These are phyloP conservation scores for Sesamia inferens DNA, from an alignment of 2,888 invertebrate genomes.

Conservation along the genomic window DNA sequence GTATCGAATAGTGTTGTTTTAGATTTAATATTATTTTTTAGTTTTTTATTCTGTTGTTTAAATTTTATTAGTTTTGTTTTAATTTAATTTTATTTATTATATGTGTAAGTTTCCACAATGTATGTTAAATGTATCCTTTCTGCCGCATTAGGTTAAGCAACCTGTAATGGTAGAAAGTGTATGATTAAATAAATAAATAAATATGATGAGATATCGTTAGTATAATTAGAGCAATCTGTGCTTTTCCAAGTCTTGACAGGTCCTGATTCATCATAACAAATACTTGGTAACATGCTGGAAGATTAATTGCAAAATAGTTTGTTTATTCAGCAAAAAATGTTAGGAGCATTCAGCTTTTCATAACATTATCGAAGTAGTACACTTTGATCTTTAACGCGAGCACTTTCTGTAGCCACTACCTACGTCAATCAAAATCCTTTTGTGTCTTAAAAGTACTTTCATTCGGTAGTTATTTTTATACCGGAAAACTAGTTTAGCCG, in stretches of 20 bases:
- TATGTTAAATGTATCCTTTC: too few species aligned
- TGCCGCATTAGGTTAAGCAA: too few species aligned
- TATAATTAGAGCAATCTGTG: conserved; percentile 26
- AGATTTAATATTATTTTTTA: too few species aligned
- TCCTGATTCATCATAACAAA: conserved; percentile 38
- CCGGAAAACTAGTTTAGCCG: not conserved
- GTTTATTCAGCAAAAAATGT: conserved; percentile 27
- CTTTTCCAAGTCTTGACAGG: conserved; percentile 17
- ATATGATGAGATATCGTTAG: not conserved
- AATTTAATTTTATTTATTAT: too few species aligned
- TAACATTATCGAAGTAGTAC: not conserved
- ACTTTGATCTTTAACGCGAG: conserved; percentile 10
- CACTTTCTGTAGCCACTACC: not conserved
- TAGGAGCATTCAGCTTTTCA: conserved; percentile 22
- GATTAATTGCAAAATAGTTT: conserved; percentile 24
- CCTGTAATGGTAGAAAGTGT: too few species aligned
- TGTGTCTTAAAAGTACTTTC: not conserved
- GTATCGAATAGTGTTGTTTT: too few species aligned
- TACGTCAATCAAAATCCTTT: not conserved
- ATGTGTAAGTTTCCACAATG: too few species aligned
- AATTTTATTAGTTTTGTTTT: too few species aligned
- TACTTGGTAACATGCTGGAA: conserved; percentile 8
- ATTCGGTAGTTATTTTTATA: not conserved
- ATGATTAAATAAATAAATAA: too few species aligned
- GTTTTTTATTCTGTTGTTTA: too few species aligned